Conservation (phyloP, 2,888 invertebrate genomes). For the Cerastis leucographa region DNA sequence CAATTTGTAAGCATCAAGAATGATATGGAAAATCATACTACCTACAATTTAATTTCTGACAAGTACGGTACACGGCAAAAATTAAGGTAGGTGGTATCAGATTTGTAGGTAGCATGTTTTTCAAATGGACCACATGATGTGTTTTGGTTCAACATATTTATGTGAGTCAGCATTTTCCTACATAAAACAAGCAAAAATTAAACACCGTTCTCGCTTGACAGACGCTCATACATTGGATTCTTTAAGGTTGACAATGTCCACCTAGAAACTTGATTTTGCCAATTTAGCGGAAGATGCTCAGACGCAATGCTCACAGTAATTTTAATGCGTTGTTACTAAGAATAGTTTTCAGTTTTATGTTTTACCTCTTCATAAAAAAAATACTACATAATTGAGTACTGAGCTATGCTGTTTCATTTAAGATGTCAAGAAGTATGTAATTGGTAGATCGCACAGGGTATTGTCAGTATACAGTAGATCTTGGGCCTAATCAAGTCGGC, state of each 20-base stretch:
- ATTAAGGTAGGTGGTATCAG: no score
- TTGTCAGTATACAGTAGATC: background rate
- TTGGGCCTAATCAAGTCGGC: background rate
- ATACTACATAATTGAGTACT: background rate
- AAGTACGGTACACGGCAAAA: no score
- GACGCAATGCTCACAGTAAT: background rate
- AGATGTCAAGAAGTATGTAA: background rate
- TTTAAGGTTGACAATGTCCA: no score
- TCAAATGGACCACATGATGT: no score
- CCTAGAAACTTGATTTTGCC: background rate
- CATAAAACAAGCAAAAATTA: background rate
- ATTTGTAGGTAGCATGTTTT: no score
- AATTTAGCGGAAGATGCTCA: background rate
- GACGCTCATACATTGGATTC: no score
- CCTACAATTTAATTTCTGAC: no score
- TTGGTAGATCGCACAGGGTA: conserved; percentile 3
- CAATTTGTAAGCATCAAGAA: no score
- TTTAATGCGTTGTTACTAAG: background rate
- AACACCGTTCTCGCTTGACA: conserved; percentile 1
- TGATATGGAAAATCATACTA: no score
- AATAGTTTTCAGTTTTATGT: background rate
- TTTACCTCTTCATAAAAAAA: background rate
- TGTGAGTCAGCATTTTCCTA: no score
- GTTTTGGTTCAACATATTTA: no score
- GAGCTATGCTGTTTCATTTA: background rate